Base-by-base conservation (phyloP, 2,888 invertebrate species). In the Cantharis rufa region DNA sequence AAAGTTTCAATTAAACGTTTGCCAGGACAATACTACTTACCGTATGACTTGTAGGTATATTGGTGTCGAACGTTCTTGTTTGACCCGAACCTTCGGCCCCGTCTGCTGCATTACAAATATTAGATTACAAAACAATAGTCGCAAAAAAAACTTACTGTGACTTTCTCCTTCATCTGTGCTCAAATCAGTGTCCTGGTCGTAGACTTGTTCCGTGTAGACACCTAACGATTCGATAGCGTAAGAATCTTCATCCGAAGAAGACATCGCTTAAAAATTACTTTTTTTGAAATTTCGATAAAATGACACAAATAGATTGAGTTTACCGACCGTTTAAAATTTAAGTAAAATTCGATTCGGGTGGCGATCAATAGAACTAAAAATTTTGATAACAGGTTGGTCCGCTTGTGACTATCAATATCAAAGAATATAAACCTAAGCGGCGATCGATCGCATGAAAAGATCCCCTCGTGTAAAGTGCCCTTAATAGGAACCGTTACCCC, bases 31-130 rank as follows among this genome's bases (percentile, higher is more conserved):
- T 28, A 3, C 61, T 71, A 70, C 74, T 82, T 85, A 88, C 88
- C 80, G 84, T 85, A 81, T 88, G 88, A 15, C 85, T 82, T 62
- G 87, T 87, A 1, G 88, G 88, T 77, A 88, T 79, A 75, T 87
- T 86, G n/a, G 85, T 85, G 77, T 88, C 86, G 77, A 88, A 88
- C 75, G 84, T 82, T 18, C 83, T 85, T 3, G 15, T 18, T 9
- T 63, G 16, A 9, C 62, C 64, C 1, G 18, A 63, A 3, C 69
- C 64, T 0, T 61, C 74, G 48, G 62, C 71, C 10, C 28, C 18
- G 10, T 15, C 64, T 32, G 48, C 48, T n/a, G n/a, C 9, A n/a
- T 48, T 48, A n/a, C 2, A 48, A n/a, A 48, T 1, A 7, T 48
- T n/a, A 48, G n/a, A n/a, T 48, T 48, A 48, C 7, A 48, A n/a